Evolutionary conservation across 2,888 invertebrate genomes (phyloP).

Genomic region (Leptura quadrifasciata): DNA sequence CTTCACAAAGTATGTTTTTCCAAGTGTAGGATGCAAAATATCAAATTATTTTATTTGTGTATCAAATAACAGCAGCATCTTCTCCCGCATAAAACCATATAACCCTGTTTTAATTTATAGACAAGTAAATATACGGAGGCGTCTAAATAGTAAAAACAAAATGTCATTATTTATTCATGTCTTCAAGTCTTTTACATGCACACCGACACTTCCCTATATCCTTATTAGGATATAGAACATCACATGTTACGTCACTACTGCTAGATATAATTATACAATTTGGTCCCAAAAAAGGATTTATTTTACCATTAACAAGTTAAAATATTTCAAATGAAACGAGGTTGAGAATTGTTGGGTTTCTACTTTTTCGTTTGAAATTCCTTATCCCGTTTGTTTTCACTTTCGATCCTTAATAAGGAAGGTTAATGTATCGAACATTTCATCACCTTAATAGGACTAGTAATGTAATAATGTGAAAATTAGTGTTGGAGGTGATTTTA

Average conservation of each 20-base stretch:
- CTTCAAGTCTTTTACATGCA: not conserved
- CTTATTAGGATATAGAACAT: slow-evolving; percentile 11
- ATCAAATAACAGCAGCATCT: not conserved
- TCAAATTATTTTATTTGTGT: not conserved
- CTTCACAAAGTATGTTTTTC: no score
- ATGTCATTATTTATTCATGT: slow-evolving; percentile 1
- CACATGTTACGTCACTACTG: slow-evolving; percentile 6
- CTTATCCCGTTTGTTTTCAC: slow-evolving; percentile 15
- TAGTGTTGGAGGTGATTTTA: no score
- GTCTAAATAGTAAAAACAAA: not conserved
- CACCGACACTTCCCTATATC: not conserved
- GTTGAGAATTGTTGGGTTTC: not conserved
- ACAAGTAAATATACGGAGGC: not conserved
- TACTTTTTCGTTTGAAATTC: slow-evolving; percentile 13
- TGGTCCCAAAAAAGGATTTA: slow-evolving; percentile 23
- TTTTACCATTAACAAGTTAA: slow-evolving; percentile 15
- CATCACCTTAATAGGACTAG: no score
- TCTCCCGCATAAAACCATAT: not conserved
- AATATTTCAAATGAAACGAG: not conserved
- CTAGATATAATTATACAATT: slow-evolving; percentile 15
- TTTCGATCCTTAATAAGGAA: not conserved
- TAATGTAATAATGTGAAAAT: no score
- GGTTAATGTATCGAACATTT: not conserved
- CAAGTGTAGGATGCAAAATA: not conserved
- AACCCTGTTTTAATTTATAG: not conserved